Percentiles rank a stretch among this genome's conserved stretches.
Conservation (phyloP, 2,113 vertebrate genomes). For the Gallinago undulata region DNA sequence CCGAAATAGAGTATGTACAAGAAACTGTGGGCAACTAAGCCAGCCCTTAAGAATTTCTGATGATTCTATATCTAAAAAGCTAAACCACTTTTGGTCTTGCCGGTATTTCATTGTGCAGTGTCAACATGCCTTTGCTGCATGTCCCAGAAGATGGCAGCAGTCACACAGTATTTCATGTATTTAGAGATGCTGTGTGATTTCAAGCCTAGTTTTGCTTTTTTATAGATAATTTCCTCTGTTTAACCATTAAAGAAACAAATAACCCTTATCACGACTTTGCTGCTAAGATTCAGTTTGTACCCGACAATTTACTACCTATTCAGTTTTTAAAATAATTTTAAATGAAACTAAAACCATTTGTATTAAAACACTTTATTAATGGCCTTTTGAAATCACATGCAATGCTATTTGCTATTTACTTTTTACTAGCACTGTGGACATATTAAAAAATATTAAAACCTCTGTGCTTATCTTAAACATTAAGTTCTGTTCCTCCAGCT, state of each 20-base stretch:
- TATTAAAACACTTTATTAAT: not conserved
- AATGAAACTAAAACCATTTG: not conserved
- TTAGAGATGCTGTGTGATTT: rapidly evolving
- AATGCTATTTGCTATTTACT: not conserved
- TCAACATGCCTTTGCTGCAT: not conserved
- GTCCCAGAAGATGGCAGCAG: slow-evolving; percentile 64
- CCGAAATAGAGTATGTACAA: not conserved
- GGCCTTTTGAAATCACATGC: not conserved
- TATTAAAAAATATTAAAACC: not conserved
- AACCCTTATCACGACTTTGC: not conserved
- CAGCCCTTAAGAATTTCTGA: not conserved
- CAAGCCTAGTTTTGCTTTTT: not conserved
- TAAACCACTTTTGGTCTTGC: not conserved
- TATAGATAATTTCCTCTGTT: not conserved
- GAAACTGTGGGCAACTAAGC: not conserved
- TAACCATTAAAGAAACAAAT: not conserved
- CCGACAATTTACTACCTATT: not conserved
- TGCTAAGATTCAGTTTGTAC: not conserved
- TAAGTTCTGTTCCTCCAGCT: not conserved
- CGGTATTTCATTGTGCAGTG: not conserved
- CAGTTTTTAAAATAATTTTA: not conserved
- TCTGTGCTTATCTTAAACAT: not conserved
- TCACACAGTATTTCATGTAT: not conserved
- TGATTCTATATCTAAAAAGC: not conserved
- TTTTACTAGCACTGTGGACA: not conserved